These are phyloP conservation scores for Caenorhabditis tropicalis DNA, from an alignment of 1,140 invertebrate genomes.

Conservation along the genomic window DNA sequence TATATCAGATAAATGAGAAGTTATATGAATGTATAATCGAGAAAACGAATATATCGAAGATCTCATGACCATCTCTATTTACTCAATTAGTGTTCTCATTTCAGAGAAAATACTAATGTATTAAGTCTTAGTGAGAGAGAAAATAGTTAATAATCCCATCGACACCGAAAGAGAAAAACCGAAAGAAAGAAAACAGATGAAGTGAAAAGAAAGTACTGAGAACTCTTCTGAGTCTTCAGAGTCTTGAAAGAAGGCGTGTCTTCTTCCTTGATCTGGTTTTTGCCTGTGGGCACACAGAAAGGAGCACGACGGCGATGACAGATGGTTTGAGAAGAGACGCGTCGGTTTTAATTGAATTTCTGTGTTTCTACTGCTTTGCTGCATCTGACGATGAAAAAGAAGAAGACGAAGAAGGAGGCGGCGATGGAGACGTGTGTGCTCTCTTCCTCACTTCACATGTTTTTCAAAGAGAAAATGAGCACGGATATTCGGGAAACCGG, in stretches of 20 bases:
- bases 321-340: constrained; percentile 38
- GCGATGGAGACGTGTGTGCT: not conserved
- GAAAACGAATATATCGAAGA: not conserved
- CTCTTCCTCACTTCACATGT: constrained; percentile 31
- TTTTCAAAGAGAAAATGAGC: not conserved
- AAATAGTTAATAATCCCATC: not conserved
- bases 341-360: constrained; percentile 40
- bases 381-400: constrained; percentile 10
- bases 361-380: constrained; percentile 23
- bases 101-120: constrained; percentile 28
- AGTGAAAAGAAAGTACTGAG: not conserved
- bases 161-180: not conserved
- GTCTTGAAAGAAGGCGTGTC: not conserved
- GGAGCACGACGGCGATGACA: not conserved
- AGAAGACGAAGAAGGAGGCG: too few species aligned
- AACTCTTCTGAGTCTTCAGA: not conserved
- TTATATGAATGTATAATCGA: too few species aligned
- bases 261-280: not conserved
- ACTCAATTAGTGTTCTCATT: too few species aligned
- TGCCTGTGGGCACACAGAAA: not conserved
- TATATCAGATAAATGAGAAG: too few species aligned
- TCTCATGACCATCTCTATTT: not conserved
- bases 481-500: not conserved
- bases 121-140: not conserved
- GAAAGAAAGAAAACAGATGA: not conserved